Evolutionary conservation across 2,113 vertebrate genomes (phyloP).

Genomic region (Trematocara macrostoma): DNA sequence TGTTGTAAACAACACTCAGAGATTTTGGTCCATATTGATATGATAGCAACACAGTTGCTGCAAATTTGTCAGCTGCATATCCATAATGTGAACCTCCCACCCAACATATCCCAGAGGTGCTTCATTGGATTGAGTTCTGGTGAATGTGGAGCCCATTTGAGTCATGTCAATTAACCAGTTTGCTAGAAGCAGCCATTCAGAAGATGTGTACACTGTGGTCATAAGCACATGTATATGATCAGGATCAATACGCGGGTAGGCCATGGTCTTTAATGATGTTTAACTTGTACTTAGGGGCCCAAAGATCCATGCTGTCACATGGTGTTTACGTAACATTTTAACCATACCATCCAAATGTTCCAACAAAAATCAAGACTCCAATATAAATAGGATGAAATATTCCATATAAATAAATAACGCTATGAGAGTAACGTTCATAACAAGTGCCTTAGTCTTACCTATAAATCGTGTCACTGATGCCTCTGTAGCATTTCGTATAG

Average conservation of each 20-base stretch:
- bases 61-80: neutral
- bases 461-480: neutral
- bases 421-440: neutral
- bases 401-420: neutral
- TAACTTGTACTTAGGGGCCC: neutral
- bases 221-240: neutral
- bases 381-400: neutral
- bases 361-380: neutral
- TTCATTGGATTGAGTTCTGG: neutral
- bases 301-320: neutral
- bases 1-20: neutral
- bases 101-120: neutral
- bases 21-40: neutral
- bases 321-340: neutral
- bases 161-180: neutral
- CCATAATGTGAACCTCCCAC: neutral
- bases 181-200: neutral
- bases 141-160: neutral
- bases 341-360: neutral
- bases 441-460: neutral
- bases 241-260: neutral
- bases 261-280: neutral
- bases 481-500: neutral
- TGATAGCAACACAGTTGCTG: neutral
- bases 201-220: neutral